phyloP scores from a whole-genome alignment of 2,797 vertebrate genomes.

The Ceyx erithaca region DNA sequence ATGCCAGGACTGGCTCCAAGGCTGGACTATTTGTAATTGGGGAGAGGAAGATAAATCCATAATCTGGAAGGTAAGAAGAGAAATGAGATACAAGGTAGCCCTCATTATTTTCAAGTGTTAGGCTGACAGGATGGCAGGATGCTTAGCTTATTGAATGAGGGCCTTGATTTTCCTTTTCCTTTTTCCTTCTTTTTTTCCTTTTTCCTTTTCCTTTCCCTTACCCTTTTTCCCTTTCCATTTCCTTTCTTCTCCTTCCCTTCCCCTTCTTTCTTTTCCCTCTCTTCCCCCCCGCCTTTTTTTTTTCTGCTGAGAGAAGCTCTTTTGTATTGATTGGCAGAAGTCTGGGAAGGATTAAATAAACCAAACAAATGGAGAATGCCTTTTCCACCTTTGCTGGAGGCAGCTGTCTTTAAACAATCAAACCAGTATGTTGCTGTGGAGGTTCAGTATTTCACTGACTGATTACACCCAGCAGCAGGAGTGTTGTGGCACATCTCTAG shows the following conservation, averaged over 20 bases:
- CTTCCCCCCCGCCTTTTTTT: too few species aligned
- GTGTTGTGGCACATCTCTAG: background rate
- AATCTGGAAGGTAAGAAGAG: background rate
- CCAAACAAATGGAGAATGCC: background rate
- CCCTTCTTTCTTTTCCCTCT: background rate
- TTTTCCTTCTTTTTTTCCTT: too few species aligned
- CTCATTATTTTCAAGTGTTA: constrained; percentile 20
- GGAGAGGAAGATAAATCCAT: background rate
- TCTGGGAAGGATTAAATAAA: constrained; percentile 54
- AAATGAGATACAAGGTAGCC: constrained; percentile 17
- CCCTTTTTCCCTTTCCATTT: too few species aligned
- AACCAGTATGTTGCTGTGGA: background rate
- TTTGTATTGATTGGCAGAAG: constrained; percentile 46
- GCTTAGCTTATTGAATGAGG: background rate
- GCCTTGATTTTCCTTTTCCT: too few species aligned
- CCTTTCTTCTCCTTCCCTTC: too few species aligned
- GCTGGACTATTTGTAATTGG: background rate
- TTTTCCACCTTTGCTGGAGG: constrained; percentile 37
- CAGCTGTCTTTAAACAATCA: constrained; percentile 27
- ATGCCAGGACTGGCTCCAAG: background rate
- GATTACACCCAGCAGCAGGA: background rate
- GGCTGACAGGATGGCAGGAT: background rate
- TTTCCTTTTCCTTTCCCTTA: background rate
- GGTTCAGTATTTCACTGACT: background rate
- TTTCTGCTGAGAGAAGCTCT: background rate